Evolutionary conservation across 53 echinoderm and acorn worm genomes (phyloP).

Genomic region (Antedon mediterranea): DNA sequence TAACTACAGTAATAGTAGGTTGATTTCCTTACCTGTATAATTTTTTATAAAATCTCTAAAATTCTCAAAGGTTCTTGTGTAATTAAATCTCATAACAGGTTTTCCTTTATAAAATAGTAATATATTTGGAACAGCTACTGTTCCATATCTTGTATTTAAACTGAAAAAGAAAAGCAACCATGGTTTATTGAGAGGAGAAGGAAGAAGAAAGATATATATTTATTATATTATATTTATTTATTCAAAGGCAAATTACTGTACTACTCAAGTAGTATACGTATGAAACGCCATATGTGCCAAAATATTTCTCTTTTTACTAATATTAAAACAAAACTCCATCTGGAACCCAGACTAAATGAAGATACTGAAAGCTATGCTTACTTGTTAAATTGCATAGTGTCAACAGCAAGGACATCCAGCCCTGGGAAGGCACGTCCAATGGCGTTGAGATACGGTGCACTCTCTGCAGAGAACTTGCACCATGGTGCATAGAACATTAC

Average conservation of each 20-base stretch:
- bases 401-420: constrained; percentile 67
- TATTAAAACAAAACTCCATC: too few species aligned
- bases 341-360: too few species aligned
- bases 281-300: too few species aligned
- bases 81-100: constrained; percentile 70
- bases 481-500: constrained; percentile 83
- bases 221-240: too few species aligned
- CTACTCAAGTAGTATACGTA: too few species aligned
- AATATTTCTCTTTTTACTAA: too few species aligned
- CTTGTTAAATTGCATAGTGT: constrained; percentile 74
- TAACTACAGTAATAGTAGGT: too few species aligned
- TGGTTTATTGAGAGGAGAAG: too few species aligned
- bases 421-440: constrained; percentile 63
- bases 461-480: constrained; percentile 61
- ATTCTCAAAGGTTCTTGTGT: constrained; percentile 47
- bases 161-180: constrained; percentile 26
- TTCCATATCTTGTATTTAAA: constrained; percentile 77
- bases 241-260: too few species aligned
- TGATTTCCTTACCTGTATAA: constrained; percentile 42
- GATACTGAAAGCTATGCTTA: too few species aligned
- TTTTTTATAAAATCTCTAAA: constrained; percentile 55
- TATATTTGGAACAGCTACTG: constrained; percentile 85
- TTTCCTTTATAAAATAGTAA: constrained; percentile 75
- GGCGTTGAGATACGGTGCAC: constrained; percentile 71
- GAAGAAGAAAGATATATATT: too few species aligned